Conservation (phyloP, 2,797 vertebrate species). For the Pelochelys cantorii region DNA sequence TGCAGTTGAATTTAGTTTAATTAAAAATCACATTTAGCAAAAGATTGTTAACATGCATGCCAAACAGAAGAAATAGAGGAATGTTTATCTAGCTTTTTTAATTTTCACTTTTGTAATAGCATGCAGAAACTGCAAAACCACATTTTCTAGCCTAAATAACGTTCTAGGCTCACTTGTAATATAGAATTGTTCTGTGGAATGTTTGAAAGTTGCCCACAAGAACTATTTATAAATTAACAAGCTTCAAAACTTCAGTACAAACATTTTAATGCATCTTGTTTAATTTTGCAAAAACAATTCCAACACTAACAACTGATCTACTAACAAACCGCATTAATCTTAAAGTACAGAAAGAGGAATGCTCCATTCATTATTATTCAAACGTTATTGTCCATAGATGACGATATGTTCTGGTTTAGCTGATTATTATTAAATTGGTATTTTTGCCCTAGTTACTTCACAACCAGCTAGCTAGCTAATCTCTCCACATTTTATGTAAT, state of each 20-base stretch:
- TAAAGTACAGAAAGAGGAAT: slow-evolving; percentile 24
- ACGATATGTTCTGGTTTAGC: neutral
- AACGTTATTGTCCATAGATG: slow-evolving; percentile 1
- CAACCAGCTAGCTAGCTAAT: neutral
- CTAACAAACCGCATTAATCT: slow-evolving; percentile 40
- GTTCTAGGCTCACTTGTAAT: neutral
- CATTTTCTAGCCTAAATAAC: neutral
- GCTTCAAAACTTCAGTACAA: neutral
- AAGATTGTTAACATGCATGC: slow-evolving; percentile 12
- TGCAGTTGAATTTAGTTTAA: neutral
- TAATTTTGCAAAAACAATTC: slow-evolving; percentile 35
- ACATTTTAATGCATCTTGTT: slow-evolving; percentile 57
- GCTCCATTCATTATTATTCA: slow-evolving; percentile 19
- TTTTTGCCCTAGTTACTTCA: slow-evolving; percentile 14
- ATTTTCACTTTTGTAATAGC: neutral
- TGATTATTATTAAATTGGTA: slow-evolving; percentile 18
- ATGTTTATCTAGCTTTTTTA: slow-evolving; percentile 29
- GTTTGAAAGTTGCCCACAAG: slow-evolving; percentile 5
- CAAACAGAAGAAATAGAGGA: slow-evolving; percentile 1
- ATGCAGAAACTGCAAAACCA: neutral
- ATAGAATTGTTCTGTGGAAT: neutral
- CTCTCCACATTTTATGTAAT: neutral
- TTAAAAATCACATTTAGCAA: neutral
- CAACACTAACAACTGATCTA: slow-evolving; percentile 50
- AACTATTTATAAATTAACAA: neutral